Conservation (phyloP, 2,113 vertebrate genomes). For the Actenoides hombroni region DNA sequence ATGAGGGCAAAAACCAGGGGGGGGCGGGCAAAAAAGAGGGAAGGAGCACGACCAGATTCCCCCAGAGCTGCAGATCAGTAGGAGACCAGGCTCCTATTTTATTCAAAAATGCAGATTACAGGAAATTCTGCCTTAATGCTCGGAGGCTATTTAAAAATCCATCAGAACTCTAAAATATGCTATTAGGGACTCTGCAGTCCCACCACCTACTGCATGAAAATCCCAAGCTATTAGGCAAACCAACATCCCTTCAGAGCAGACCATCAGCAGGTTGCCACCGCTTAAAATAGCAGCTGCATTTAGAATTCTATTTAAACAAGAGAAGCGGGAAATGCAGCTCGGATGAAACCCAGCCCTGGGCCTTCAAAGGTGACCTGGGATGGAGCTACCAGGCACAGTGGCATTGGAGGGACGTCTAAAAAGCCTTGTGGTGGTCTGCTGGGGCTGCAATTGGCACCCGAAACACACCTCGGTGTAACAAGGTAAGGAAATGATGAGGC, state of each 20-base stretch:
- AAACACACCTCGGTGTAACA: conserved; percentile 2
- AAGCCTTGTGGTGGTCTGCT: neutral
- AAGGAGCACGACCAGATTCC: neutral
- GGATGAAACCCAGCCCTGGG: neutral
- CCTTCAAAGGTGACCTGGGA: neutral
- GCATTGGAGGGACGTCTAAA: neutral
- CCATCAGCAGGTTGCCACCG: neutral
- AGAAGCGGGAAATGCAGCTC: neutral
- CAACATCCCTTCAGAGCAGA: neutral
- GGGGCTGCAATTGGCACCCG: neutral
- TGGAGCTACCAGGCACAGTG: fast-evolving
- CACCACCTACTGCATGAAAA: neutral
- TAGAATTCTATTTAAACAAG: neutral
- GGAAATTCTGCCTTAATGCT: neutral
- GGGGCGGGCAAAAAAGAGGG: neutral
- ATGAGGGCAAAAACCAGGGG: neutral
- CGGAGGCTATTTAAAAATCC: conserved; percentile 34
- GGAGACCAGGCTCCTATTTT: neutral
- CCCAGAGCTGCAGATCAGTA: neutral
- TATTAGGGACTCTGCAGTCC: neutral
- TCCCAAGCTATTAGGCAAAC: neutral
- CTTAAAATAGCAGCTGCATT: conserved; percentile 3
- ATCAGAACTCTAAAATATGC: neutral
- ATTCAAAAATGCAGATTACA: neutral
- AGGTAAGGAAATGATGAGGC: conserved; percentile 68